Evolutionary conservation across 1,140 invertebrate genomes (phyloP), one percentile per base, ranked within the genome.

Genomic region (Bombus affinis): DNA sequence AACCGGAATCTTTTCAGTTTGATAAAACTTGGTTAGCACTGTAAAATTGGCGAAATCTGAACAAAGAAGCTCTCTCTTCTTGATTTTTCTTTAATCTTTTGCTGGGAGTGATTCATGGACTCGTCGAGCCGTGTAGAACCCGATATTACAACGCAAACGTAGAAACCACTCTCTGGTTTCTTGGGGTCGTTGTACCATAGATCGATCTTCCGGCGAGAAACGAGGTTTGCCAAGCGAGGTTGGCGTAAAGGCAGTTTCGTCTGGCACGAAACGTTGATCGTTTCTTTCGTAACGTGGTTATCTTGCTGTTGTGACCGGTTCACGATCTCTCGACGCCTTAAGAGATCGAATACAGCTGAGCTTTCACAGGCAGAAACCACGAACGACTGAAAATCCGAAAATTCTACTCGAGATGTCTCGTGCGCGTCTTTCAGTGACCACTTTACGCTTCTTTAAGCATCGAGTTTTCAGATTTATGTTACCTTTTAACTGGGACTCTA

Each of bases 121-220:
- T 44, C 18, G n/a, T 5, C 35, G 9, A 13, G 25, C 0, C 28
- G 59, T 44, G 70, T 39, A 42, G 39, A 44, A 32, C 68, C 53
- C 70, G 37, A 82, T 65, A 74, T 74, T 74, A 65, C 70, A 74
- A 82, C 53, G 53, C 70, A 82, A 82, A 82, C 71, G 70, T 82
- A 65, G 81, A 68, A 76, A 77, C 57, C 28, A 77, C 42, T 57
- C 44, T n/a, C 44, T 70, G 72, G 81, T 83, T 83, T 77, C 72
- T 68, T 70, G 75, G 44, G 82, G 76, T 79, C 82, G 82, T 79
- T 66, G 65, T 79, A 84, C 82, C 74, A 71, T 32, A 71, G 81
- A 84, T 84, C 82, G 82, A 84, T 84, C 66, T 44, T 59, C 39
- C 59, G 57, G 32, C 71, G 22, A 73, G 68, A 59, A 72, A 47